These are phyloP conservation scores for Amaurobius ferox DNA, from an alignment of 2,888 invertebrate species.

Conservation along the genomic window DNA sequence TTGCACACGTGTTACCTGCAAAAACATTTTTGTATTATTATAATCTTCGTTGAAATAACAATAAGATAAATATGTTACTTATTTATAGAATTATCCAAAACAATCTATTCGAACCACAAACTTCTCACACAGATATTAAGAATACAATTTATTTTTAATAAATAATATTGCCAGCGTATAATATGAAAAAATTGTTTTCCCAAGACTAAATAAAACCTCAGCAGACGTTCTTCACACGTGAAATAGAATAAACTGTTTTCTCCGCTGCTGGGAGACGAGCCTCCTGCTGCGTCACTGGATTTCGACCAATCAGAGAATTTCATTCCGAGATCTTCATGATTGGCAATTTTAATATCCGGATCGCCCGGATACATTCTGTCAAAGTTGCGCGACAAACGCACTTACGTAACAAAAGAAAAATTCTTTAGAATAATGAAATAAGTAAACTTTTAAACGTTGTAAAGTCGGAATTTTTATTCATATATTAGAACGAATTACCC, in stretches of 20 bases:
- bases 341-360: conserved; percentile 52
- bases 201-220: neutral
- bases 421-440: too few species aligned
- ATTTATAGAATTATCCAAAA: too few species aligned
- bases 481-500: too few species aligned
- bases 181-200: neutral
- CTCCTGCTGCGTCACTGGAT: conserved; percentile 24
- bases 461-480: too few species aligned
- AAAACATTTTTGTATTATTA: too few species aligned
- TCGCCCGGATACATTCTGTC: conserved; percentile 49
- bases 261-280: neutral
- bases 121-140: too few species aligned
- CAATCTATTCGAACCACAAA: too few species aligned
- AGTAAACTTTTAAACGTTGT: too few species aligned
- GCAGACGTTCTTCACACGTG: neutral
- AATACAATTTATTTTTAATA: too few species aligned
- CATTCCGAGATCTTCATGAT: conserved; percentile 37
- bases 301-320: conserved; percentile 25
- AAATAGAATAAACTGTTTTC: neutral
- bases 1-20: too few species aligned
- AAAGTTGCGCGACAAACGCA: conserved; percentile 23
- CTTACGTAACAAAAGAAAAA: neutral
- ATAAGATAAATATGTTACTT: too few species aligned
- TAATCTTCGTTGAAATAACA: too few species aligned
- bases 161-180: neutral